Conservation (phyloP, 2,113 vertebrate species). For the Myrmecophaga tridactyla region DNA sequence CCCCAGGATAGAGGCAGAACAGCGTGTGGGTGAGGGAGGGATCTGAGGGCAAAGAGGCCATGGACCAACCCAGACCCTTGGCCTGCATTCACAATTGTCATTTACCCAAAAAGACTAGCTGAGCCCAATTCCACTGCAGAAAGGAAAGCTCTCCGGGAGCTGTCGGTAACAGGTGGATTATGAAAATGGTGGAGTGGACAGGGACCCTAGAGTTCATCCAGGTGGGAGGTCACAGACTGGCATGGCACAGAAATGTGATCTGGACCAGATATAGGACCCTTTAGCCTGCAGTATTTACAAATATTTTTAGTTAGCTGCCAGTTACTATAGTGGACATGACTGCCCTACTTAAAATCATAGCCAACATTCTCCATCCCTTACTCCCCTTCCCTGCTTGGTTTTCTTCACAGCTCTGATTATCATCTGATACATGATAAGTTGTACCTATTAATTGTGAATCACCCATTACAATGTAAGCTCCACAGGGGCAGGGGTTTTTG, state of each 20-base stretch:
- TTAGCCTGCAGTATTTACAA: neutral
- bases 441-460: neutral
- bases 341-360: neutral
- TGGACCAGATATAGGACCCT: neutral
- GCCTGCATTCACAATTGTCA: neutral
- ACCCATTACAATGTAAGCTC: neutral
- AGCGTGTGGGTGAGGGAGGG: neutral
- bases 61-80: neutral
- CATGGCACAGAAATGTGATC: rapidly evolving
- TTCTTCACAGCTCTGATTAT: neutral
- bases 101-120: neutral
- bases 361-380: neutral
- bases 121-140: neutral
- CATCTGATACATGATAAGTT: neutral
- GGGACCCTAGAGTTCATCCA: neutral
- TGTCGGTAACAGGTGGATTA: neutral
- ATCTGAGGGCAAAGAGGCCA: neutral
- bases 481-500: neutral
- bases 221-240: neutral
- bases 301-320: neutral
- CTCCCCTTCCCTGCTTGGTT: neutral
- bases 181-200: neutral
- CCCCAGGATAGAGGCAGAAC: neutral
- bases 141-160: neutral
- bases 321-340: neutral